Evolutionary conservation across 2,888 invertebrate genomes (phyloP).

Genomic region (Pammene fasciana): DNA sequence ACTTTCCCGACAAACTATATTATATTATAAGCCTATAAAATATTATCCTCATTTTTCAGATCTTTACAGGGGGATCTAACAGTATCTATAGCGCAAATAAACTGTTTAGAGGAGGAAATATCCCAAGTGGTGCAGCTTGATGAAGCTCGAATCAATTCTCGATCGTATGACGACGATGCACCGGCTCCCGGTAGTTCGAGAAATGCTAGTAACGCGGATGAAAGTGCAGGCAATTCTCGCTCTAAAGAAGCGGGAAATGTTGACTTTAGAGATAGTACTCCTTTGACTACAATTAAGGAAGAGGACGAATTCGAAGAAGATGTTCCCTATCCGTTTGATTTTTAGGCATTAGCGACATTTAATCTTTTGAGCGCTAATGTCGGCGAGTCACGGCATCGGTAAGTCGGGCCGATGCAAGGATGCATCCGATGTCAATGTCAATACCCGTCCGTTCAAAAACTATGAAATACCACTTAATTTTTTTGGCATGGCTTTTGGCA

Average conservation of each 20-base stretch:
- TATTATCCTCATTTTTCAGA: constrained; percentile 45
- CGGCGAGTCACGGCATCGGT: background rate
- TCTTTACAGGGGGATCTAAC: constrained; percentile 58
- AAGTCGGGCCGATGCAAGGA: too few relatives aligned
- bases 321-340: constrained; percentile 65
- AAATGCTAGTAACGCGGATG: constrained; percentile 31
- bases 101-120: constrained; percentile 63
- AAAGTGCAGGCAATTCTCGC: background rate
- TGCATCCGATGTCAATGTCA: too few relatives aligned
- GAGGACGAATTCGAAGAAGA: constrained; percentile 54
- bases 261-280: constrained; percentile 40
- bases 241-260: constrained; percentile 4
- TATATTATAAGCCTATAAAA: background rate
- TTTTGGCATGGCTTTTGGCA: too few relatives aligned
- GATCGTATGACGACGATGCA: constrained; percentile 45
- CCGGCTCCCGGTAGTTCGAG: background rate
- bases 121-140: constrained; percentile 62
- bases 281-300: constrained; percentile 61
- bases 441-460: too few relatives aligned
- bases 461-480: too few relatives aligned
- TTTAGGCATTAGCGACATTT: constrained; percentile 40
- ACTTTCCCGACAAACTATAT: too few relatives aligned
- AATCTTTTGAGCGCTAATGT: too few relatives aligned
- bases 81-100: constrained; percentile 58
- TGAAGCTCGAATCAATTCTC: constrained; percentile 57